Percentiles rank a stretch among this genome's conserved stretches.
Evolutionary conservation across 2,113 vertebrate genomes (phyloP).

Genomic region (Rafetus swinhoei): DNA sequence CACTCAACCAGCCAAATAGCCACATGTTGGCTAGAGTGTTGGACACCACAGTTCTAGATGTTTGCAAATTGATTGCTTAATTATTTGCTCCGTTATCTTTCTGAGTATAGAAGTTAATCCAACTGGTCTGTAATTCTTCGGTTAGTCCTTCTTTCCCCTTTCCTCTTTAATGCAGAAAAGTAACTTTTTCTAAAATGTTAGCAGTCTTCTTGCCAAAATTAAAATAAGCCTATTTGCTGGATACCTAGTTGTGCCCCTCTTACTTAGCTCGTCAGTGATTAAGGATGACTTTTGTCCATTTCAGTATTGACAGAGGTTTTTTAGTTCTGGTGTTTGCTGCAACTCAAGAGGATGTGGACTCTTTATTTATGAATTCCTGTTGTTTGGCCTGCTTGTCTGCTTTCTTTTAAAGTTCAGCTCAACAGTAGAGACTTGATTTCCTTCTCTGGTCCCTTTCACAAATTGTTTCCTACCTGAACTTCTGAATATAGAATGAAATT

Average conservation of each 20-base stretch:
- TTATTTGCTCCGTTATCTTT: too few relatives aligned
- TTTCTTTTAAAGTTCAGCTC: not conserved
- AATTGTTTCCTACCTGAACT: not conserved
- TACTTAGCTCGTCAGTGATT: not conserved
- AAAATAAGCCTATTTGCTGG: not conserved
- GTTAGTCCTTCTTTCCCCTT: too few relatives aligned
- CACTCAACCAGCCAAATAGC: too few relatives aligned
- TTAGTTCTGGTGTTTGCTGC: not conserved
- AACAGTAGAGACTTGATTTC: not conserved
- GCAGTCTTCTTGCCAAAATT: not conserved
- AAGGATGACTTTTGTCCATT: not conserved
- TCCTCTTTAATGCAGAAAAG: not conserved
- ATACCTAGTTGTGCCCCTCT: not conserved
- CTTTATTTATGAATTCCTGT: not conserved
- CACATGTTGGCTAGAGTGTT: too few relatives aligned
- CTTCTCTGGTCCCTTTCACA: not conserved
- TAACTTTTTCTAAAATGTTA: not conserved
- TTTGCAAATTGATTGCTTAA: too few relatives aligned
- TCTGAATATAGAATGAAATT: not conserved
- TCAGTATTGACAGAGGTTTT: not conserved
- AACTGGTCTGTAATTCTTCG: too few relatives aligned
- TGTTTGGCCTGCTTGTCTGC: not conserved
- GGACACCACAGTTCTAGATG: too few relatives aligned
- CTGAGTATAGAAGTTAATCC: too few relatives aligned
- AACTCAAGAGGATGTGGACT: not conserved